Base-by-base conservation (phyloP, 2,888 invertebrate genomes). In the Hirtodrosophila histrioides region DNA sequence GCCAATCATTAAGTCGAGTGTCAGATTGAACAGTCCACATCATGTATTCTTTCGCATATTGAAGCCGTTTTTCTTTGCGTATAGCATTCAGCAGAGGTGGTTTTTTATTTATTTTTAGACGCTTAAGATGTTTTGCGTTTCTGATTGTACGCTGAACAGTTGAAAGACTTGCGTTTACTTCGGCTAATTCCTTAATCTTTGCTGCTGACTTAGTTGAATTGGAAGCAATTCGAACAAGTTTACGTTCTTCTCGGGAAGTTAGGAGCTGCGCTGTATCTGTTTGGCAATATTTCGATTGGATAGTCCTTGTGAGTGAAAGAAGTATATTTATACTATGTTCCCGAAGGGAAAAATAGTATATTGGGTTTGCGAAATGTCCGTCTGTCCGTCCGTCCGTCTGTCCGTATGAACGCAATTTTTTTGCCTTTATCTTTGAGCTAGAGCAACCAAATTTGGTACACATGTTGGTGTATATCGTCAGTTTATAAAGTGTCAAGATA, bases 201-300 rank as follows among this genome's bases (percentile, higher is more conserved):
- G 54, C 41, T 41, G 46, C 61, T 4, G 46, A 53, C 40, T 61
- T 46, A 10, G 53, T 31, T 48, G 61, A 53, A 48, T 54, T 60
- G 12, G 41, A 57, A 37, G 41, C 27, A 51, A 51, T 35, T 53
- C 53, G 23, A 35, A 43, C 51, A 31, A 41, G 44, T 53, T 17
- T 17, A 17, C 17, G 17, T 17, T 17, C 17, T 17, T 17, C 17
- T 17, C 17, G 17, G 17, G 17, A 17, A 17, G 17, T 49, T 51
- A 51, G 17, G 2, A 17, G 1, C 17, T 17, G 17, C 17, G 17
- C 17, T 17, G 1, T 17, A 17, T 63, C 40, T 49, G 33, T 44
- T 63, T 63, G 39, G 56, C 37, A 63, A 56, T 63, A 9, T 63
- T 63, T 45, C 51, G 35, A 57, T 64, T 57, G 4, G 51, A 50